These are phyloP conservation scores for Itoplectis maculator DNA, from an alignment of 2,888 invertebrate genomes.

Conservation along the genomic window DNA sequence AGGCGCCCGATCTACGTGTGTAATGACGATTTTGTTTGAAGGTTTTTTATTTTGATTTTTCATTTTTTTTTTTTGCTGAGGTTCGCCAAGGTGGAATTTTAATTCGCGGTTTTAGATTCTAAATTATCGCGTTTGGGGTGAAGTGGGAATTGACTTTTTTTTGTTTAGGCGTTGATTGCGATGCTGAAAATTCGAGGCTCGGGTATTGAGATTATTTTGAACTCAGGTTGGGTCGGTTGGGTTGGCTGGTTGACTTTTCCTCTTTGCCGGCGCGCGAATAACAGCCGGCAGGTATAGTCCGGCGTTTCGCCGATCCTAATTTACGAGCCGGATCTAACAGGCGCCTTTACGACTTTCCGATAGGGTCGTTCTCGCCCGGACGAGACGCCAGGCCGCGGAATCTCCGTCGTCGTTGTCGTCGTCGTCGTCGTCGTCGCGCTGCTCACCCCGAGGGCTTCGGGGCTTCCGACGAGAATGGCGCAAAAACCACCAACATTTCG, in stretches of 20 bases:
- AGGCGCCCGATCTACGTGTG: neutral
- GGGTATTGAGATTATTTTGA: too few species aligned
- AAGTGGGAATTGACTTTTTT: too few species aligned
- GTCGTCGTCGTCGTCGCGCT: conserved; percentile 28
- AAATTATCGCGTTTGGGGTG: conserved; percentile 24
- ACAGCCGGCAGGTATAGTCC: conserved; percentile 76
- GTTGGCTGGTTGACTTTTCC: conserved; percentile 32
- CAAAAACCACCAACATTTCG: conserved; percentile 67
- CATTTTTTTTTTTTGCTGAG: neutral
- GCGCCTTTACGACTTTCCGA: conserved; percentile 79
- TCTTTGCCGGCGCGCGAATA: conserved; percentile 4
- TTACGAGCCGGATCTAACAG: conserved; percentile 82
- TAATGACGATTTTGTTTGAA: conserved; percentile 29
- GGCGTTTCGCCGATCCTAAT: conserved; percentile 84
- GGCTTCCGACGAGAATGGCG: conserved; percentile 66
- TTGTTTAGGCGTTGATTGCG: too few species aligned
- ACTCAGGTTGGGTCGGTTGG: too few species aligned
- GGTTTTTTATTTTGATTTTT: too few species aligned
- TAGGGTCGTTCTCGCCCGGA: conserved; percentile 79
- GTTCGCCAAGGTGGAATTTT: neutral
- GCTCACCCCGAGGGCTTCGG: conserved; percentile 26
- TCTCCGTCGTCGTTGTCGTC: conserved; percentile 52
- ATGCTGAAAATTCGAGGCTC: too few species aligned
- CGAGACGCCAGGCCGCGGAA: conserved; percentile 47
- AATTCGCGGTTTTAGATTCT: neutral